Percentiles rank a stretch among this genome's conserved stretches.
phyloP scores from a whole-genome alignment of 1,140 invertebrate genomes.

The Ceratoteleas bidentatus region DNA sequence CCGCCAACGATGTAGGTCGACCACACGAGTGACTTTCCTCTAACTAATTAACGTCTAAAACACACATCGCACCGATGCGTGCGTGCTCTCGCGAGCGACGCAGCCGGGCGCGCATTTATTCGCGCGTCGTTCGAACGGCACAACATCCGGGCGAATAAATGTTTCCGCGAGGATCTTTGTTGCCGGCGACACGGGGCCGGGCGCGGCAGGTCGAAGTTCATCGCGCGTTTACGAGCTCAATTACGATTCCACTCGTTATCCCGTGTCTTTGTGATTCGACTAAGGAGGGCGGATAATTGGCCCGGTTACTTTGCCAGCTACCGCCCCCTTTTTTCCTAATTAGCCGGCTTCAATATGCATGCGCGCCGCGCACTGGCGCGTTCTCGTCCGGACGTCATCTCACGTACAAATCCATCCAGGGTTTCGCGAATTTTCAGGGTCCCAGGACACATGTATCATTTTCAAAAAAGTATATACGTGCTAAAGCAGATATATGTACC shows the following conservation, averaged over 20 bases:
- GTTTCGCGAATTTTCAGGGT: too few relatives aligned
- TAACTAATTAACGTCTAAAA: constrained; percentile 28
- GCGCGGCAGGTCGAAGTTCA: constrained; percentile 16
- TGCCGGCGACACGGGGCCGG: too few relatives aligned
- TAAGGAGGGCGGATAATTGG: constrained; percentile 55
- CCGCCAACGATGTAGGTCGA: constrained; percentile 23
- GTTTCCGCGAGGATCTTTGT: constrained; percentile 21
- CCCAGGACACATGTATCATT: too few relatives aligned
- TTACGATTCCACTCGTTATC: constrained; percentile 52
- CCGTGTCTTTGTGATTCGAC: constrained; percentile 49
- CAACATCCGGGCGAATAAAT: constrained; percentile 19
- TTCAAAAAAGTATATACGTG: too few relatives aligned
- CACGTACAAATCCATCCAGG: too few relatives aligned
- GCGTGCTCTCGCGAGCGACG: constrained; percentile 16
- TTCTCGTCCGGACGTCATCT: constrained; percentile 19
- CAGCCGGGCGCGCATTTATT: constrained; percentile 12
- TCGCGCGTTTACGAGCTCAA: constrained; percentile 45
- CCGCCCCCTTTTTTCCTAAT: constrained; percentile 52
- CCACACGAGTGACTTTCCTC: constrained; percentile 9
- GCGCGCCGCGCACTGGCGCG: constrained; percentile 12
- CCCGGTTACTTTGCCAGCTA: constrained; percentile 43
- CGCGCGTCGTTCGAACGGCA: neutral
- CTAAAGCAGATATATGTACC: too few relatives aligned
- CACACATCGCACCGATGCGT: constrained; percentile 16
- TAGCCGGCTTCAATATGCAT: constrained; percentile 55